A percentile compares a stretch with the other conserved stretches of the same genome.
These are phyloP conservation scores for Oncorhynchus keta DNA, from an alignment of 2,113 vertebrate genomes.

Conservation along the genomic window DNA sequence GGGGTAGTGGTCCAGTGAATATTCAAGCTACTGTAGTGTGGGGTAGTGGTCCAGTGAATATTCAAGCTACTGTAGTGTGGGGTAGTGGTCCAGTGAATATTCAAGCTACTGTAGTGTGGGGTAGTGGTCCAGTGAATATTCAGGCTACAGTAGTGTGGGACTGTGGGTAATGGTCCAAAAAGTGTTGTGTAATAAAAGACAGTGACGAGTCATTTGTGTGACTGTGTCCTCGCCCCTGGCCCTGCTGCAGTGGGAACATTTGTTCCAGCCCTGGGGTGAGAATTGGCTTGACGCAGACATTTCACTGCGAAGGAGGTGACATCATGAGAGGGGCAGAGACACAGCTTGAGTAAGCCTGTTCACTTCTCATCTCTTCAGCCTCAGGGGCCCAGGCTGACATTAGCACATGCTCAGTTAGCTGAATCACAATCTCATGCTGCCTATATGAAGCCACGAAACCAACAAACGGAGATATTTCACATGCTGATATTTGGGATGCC, in stretches of 20 bases:
- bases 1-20: not conserved
- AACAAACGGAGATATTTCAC: not conserved
- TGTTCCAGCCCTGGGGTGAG: slow-evolving; percentile 30
- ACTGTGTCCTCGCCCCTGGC: not conserved
- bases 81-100: not conserved
- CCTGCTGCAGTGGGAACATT: slow-evolving; percentile 28
- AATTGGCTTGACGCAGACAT: slow-evolving; percentile 25
- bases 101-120: too few relatives aligned
- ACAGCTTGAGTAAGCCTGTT: not conserved
- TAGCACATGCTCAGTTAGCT: not conserved
- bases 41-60: too few relatives aligned
- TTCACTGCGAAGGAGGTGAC: slow-evolving; percentile 40
- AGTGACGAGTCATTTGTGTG: not conserved
- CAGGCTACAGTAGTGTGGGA: not conserved
- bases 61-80: not conserved
- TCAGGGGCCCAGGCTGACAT: not conserved
- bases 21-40: too few relatives aligned
- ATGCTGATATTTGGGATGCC: too few relatives aligned
- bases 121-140: too few relatives aligned
- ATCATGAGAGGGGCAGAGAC: slow-evolving; percentile 25
- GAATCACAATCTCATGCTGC: not conserved
- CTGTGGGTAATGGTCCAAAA: not conserved
- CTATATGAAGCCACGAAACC: not conserved
- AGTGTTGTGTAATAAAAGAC: slow-evolving; percentile 29
- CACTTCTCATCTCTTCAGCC: not conserved